Evolutionary conservation across 2,888 invertebrate genomes (phyloP), one percentile per base, ranked within the genome.

Genomic region (Polietes domitor): DNA sequence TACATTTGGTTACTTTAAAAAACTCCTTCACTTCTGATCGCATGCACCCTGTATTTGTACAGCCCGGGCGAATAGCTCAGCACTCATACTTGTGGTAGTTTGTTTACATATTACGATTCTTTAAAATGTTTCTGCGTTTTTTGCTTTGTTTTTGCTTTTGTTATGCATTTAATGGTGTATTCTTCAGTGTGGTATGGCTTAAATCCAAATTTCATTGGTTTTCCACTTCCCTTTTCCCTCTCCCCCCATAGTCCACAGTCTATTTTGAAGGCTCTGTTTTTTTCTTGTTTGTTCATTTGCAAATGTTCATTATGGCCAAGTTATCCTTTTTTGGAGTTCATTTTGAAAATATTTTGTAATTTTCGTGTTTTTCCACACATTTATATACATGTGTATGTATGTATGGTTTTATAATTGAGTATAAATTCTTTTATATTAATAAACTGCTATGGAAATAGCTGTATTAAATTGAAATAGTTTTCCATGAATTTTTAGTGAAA

Each of bases 351-450:
- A 61, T 65, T 65, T 65, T 41, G 41, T 24, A 65, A 61, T 41
- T 32, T 63, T 65, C 21, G 19, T 21, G 32, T 63, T 12, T 26
- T 28, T 28, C n/a, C n/a, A n/a, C n/a, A n/a, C n/a, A 5, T 61
- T 28, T 21, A n/a, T n/a, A 4, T 12, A n/a, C 32, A 17, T 19
- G 65, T 17, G 12, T 65, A 7, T 24, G 26, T 58, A 2, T 53
- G 37, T 53, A 28, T 24, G 43, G 43, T 41, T 70, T 32, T 70
- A 74, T 73, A 73, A 68, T 58, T 74, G 21, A 70, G 43, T 74
- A 32, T 47, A 58, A 77, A 74, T 79, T 74, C 79, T 73, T 58
- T 70, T 15, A 55, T 74, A 63, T 79, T 79, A 74, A 73, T 79
- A 74, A 79, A 74, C 41, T 74, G 68, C 55, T n/a, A n/a, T n/a